phyloP scores from a whole-genome alignment of 1,140 invertebrate genomes.

The Epicauta chinensis region DNA sequence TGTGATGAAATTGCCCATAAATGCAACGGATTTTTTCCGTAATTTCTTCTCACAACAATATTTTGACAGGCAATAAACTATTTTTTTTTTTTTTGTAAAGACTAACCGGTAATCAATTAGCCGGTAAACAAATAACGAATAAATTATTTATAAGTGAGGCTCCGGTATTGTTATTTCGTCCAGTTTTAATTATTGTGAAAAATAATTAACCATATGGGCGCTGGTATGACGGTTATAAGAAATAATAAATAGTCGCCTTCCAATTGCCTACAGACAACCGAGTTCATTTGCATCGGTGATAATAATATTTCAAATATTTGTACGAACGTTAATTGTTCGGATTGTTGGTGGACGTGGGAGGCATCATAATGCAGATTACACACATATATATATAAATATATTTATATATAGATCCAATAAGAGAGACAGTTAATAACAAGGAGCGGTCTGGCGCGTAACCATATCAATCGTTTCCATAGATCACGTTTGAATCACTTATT shows the following conservation, averaged over 20 bases:
- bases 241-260: conserved; percentile 36
- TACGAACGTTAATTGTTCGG: conserved; percentile 10
- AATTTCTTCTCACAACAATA: too few relatives aligned
- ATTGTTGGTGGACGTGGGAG: too few relatives aligned
- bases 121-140: conserved; percentile 36
- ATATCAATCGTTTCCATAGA: neutral
- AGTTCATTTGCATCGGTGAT: conserved; percentile 36
- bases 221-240: conserved; percentile 19
- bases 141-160: conserved; percentile 30
- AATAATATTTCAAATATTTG: conserved; percentile 39
- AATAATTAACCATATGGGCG: conserved; percentile 29
- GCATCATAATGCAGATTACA: too few relatives aligned
- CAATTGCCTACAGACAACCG: conserved; percentile 30
- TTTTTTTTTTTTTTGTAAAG: too few relatives aligned
- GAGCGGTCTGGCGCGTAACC: too few relatives aligned
- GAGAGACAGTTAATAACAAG: too few relatives aligned
- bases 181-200: conserved; percentile 27
- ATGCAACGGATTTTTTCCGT: too few relatives aligned
- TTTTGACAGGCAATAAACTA: too few relatives aligned
- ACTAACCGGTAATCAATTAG: conserved; percentile 27
- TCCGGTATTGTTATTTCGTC: conserved; percentile 20
- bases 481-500: neutral
- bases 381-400: too few relatives aligned
- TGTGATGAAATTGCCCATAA: too few relatives aligned
- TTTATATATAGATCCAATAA: too few relatives aligned